Evolutionary conservation across 1,140 invertebrate species (phyloP).

Genomic region (Metopolophium dirhodum): DNA sequence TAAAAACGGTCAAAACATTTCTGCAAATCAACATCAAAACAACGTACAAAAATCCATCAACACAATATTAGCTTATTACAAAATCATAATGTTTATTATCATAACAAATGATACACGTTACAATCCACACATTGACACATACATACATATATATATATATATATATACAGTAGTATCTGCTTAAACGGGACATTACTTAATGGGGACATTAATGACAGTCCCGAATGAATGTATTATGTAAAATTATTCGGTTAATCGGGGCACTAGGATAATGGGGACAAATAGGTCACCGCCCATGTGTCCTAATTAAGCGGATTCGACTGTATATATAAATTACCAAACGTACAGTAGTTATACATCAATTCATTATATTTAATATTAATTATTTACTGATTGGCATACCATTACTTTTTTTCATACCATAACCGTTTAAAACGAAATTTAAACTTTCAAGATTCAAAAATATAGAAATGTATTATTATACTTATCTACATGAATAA

Average conservation of each 20-base stretch:
- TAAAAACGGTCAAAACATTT: conserved; percentile 10
- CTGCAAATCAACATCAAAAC: neutral
- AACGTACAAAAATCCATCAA: neutral
- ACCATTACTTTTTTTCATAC: neutral
- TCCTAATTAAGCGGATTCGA: too few relatives aligned
- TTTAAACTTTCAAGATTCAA: neutral
- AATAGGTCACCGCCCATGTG: too few relatives aligned
- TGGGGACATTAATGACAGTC: too few relatives aligned
- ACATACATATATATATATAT: neutral
- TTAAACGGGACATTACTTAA: too few relatives aligned
- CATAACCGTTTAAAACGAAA: neutral
- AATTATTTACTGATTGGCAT: neutral
- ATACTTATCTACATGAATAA: neutral
- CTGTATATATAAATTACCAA: neutral
- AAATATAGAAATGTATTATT: neutral
- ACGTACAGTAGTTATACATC: neutral
- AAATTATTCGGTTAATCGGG: too few relatives aligned
- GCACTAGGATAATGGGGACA: too few relatives aligned
- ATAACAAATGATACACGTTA: neutral
- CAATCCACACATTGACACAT: neutral
- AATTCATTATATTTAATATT: neutral
- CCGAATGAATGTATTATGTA: too few relatives aligned
- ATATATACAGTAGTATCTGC: too few relatives aligned
- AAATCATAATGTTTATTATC: neutral
- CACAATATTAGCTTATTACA: neutral